Evolutionary conservation across 2,113 vertebrate species (phyloP), one percentile per base, ranked within the genome.

Genomic region (Callithrix jacchus): DNA sequence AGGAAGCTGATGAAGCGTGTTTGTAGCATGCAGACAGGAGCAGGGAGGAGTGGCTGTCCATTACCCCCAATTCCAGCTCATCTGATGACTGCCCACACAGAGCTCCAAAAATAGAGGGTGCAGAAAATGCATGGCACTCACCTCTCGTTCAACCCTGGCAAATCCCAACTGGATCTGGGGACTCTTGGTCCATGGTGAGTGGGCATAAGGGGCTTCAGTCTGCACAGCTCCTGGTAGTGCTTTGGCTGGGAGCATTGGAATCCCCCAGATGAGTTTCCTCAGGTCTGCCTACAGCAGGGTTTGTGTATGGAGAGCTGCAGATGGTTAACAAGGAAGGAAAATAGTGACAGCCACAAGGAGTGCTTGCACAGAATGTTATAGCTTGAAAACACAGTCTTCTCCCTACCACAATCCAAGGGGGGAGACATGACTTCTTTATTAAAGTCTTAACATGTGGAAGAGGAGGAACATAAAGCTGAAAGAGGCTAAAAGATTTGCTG

Each of bases 1-100:
- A 70, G 92, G 95, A 88, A 91, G 87, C 84, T 90, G 95, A 97
- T 81, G 93, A 95, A 94, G 77, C 68, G 0, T 92, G 94, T 40
- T 74, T 90, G 87, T 42, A 64, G 83, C 61, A 17, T 23, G 89
- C 73, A 91, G 95, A 97, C 68, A 83, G 68, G 32, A 85, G 27
- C n/a, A 61, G 82, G n/a, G 81, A 70, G 61, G 76, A 37, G 66
- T 82, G 68, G 30, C 47, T 79, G 13, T 56, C 54, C 32, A 18
- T 8, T 64, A 66, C 20, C 17, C 81, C 68, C 54, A 66, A 0
- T 94, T 83, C 37, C 47, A 79, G 91, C 85, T 92, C 82, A 61
- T 88, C 40, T 61, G 64, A 64, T 77, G 79, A 83, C 61, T 56
- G 32, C 58, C 49, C 86, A 23, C 58, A 18, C 18, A 40, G 52